These are phyloP conservation scores for Phataginus tricuspis DNA, from an alignment of 2,797 vertebrate genomes.

Conservation along the genomic window DNA sequence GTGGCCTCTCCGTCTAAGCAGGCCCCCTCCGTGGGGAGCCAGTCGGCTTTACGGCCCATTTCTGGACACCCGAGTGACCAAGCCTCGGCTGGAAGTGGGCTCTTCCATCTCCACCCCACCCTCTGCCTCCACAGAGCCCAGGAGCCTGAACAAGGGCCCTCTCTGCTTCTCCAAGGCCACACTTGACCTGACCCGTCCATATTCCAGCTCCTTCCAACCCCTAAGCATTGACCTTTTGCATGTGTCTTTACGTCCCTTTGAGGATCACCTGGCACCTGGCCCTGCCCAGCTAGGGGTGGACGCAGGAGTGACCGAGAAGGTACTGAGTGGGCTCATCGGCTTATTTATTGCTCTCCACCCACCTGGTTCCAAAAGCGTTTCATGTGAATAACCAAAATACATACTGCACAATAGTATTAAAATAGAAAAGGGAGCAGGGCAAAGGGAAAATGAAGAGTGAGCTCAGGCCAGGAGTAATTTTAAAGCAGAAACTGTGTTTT, in stretches of 20 bases:
- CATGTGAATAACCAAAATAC: not conserved
- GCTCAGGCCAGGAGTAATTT: not conserved
- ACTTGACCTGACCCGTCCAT: too few relatives aligned
- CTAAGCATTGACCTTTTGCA: fast-evolving
- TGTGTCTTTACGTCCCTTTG: not conserved
- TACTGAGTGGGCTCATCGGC: fast-evolving
- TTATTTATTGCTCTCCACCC: not conserved
- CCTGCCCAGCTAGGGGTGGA: too few relatives aligned
- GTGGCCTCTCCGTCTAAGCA: not conserved
- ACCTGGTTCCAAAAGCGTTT: constrained; percentile 1
- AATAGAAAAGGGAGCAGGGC: constrained; percentile 46
- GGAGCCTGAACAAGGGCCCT: not conserved
- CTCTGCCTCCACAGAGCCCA: not conserved
- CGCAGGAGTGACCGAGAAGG: not conserved
- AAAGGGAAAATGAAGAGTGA: not conserved
- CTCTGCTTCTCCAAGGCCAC: not conserved
- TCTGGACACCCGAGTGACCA: not conserved
- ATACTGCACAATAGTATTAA: not conserved
- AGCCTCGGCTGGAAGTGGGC: not conserved
- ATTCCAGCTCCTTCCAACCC: not conserved
- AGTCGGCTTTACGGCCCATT: not conserved
- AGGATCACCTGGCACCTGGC: too few relatives aligned
- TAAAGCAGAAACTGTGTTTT: not conserved
- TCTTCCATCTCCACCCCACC: fast-evolving
- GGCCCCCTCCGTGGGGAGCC: not conserved